Evolutionary conservation across 2,797 vertebrate species (phyloP).

Genomic region (Setipinna tenuifilis): DNA sequence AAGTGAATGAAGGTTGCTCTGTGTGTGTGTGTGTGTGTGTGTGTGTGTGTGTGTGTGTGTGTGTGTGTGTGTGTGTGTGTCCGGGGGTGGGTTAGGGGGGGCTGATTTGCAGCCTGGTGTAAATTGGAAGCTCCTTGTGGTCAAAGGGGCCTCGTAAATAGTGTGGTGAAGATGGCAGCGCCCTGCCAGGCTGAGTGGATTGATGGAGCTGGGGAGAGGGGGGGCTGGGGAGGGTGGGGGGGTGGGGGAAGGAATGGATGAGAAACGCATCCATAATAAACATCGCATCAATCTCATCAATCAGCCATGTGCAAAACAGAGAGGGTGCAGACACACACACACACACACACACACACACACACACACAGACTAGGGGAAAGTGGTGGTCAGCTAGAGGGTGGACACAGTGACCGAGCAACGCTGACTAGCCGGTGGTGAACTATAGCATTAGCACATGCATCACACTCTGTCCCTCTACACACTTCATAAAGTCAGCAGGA

Average conservation of each 20-base stretch:
- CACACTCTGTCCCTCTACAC: background rate
- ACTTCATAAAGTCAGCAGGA: background rate
- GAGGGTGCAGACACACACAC: background rate
- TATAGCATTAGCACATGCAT: background rate
- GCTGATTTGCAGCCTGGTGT: slow-evolving; percentile 66
- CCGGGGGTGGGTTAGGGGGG: slow-evolving; percentile 36
- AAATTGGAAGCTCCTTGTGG: slow-evolving; percentile 69
- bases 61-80: background rate
- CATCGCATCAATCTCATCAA: slow-evolving; percentile 63
- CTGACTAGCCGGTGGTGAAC: background rate
- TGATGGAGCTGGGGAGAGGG: slow-evolving; percentile 54
- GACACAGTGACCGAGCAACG: background rate
- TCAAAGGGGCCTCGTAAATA: slow-evolving; percentile 69
- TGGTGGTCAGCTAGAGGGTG: background rate
- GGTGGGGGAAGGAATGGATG: slow-evolving; percentile 43
- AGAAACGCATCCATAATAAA: slow-evolving; percentile 66
- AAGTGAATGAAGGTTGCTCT: background rate
- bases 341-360: background rate
- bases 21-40: background rate
- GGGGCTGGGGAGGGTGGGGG: too few species aligned
- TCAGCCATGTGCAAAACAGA: slow-evolving; percentile 27
- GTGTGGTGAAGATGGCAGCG: slow-evolving; percentile 55
- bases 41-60: background rate
- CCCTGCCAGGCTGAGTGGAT: slow-evolving; percentile 48
- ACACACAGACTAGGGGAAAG: background rate